Percentiles rank a stretch among this genome's conserved stretches.
phyloP scores from a whole-genome alignment of 2,888 invertebrate genomes.

The Drosophila merina region DNA sequence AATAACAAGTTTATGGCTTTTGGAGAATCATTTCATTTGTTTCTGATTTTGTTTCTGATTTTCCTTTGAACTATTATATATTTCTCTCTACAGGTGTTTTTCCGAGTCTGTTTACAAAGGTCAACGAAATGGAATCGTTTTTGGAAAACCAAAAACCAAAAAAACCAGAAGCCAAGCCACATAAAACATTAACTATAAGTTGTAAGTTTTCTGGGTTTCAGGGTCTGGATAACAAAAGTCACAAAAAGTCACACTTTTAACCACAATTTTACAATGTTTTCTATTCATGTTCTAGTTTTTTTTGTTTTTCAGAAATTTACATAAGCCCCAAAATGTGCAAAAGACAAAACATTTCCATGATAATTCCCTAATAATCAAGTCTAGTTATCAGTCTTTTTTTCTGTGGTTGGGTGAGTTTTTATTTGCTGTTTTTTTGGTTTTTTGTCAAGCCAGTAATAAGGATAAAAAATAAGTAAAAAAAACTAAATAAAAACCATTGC shows the following conservation, averaged over 20 bases:
- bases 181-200: slow-evolving; percentile 5
- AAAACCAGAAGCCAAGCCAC: slow-evolving; percentile 9
- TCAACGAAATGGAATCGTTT: slow-evolving; percentile 11
- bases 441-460: slow-evolving; percentile 37
- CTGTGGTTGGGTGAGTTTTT: slow-evolving; percentile 5
- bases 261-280: slow-evolving; percentile 18
- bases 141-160: background rate
- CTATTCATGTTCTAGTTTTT: slow-evolving; percentile 29
- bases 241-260: background rate
- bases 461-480: slow-evolving; percentile 20
- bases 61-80: slow-evolving; percentile 19
- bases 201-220: background rate
- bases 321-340: slow-evolving; percentile 8
- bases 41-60: background rate
- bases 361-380: slow-evolving; percentile 48
- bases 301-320: slow-evolving; percentile 11
- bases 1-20: slow-evolving; percentile 4
- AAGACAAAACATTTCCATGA: slow-evolving; percentile 38
- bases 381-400: slow-evolving; percentile 28
- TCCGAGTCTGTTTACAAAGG: slow-evolving; percentile 20
- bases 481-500: slow-evolving; percentile 38
- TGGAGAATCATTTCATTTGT: background rate
- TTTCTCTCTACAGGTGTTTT: slow-evolving; percentile 13
- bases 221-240: slow-evolving; percentile 9
- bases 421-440: background rate